Percentiles rank a stretch among this genome's conserved stretches.
These are phyloP conservation scores for Macrosteles quadrilineatus DNA, from an alignment of 1,140 invertebrate genomes.

Conservation along the genomic window DNA sequence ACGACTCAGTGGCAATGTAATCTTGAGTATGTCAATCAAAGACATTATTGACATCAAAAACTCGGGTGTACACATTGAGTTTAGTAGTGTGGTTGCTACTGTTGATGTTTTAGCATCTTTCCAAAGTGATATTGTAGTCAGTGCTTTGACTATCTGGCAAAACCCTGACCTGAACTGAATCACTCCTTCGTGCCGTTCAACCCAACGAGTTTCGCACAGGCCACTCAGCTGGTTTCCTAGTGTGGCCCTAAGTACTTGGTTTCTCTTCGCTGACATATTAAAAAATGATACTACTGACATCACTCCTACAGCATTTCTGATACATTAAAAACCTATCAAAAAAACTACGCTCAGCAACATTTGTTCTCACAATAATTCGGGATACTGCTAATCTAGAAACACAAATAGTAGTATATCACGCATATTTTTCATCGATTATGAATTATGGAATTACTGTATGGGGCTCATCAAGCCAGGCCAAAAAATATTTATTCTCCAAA, in stretches of 20 bases:
- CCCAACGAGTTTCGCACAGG: not conserved
- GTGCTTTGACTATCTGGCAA: not conserved
- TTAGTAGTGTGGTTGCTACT: not conserved
- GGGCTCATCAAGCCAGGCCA: too few species aligned
- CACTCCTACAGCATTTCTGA: constrained; percentile 32
- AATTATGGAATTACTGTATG: too few species aligned
- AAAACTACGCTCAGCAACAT: too few species aligned
- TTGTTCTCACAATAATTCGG: too few species aligned
- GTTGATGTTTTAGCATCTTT: not conserved
- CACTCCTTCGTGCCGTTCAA: constrained; percentile 8
- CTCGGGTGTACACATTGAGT: not conserved
- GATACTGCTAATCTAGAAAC: too few species aligned
- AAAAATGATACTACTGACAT: constrained; percentile 43
- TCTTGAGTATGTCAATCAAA: not conserved
- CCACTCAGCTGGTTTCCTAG: not conserved
- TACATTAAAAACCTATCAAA: too few species aligned
- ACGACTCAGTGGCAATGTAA: not conserved
- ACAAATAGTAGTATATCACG: too few species aligned
- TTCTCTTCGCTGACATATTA: constrained; percentile 39
- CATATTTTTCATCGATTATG: too few species aligned
- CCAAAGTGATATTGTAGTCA: not conserved
- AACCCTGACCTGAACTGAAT: not conserved
- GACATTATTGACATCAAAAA: not conserved
- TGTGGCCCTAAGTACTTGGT: not conserved
- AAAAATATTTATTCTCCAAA: too few species aligned